A percentile compares a stretch with the other conserved stretches of the same genome.
These are phyloP conservation scores for Lissonota sp. DNA, from an alignment of 2,888 invertebrate genomes.

Conservation along the genomic window DNA sequence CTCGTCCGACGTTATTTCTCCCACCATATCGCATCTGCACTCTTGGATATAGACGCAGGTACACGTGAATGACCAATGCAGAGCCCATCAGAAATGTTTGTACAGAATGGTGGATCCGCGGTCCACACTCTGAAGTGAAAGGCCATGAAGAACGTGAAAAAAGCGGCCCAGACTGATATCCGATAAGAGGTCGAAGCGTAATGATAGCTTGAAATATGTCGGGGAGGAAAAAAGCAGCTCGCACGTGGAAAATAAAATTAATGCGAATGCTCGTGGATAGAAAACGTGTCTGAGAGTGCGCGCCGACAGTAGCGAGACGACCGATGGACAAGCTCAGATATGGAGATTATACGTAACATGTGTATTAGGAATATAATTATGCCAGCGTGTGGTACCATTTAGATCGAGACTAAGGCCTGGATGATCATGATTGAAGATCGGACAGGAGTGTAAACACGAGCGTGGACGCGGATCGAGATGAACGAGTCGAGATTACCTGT, in stretches of 20 bases:
- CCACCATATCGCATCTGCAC: neutral
- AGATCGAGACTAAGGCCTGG: neutral
- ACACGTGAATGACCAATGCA: neutral
- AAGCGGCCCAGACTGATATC: too few species aligned
- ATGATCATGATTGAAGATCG: neutral
- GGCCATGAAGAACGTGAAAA: neutral
- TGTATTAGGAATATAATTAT: too few species aligned
- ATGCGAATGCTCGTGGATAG: constrained; percentile 21
- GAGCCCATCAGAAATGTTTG: neutral
- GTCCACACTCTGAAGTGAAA: constrained; percentile 24
- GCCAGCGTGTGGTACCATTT: too few species aligned
- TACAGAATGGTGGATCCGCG: constrained; percentile 1
- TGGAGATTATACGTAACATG: neutral
- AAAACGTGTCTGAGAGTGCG: neutral
- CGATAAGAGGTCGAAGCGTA: neutral
- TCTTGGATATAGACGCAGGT: neutral
- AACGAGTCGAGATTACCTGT: neutral
- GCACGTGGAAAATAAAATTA: constrained; percentile 5
- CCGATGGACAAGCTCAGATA: neutral
- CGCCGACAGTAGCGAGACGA: constrained; percentile 9
- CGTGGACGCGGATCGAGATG: neutral
- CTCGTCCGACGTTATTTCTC: constrained; percentile 30
- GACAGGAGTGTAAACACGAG: constrained; percentile 12
- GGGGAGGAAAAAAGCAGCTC: neutral
- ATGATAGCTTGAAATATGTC: constrained; percentile 1